Base-by-base conservation (phyloP, 2,888 invertebrate genomes). In the Rhingia rostrata region DNA sequence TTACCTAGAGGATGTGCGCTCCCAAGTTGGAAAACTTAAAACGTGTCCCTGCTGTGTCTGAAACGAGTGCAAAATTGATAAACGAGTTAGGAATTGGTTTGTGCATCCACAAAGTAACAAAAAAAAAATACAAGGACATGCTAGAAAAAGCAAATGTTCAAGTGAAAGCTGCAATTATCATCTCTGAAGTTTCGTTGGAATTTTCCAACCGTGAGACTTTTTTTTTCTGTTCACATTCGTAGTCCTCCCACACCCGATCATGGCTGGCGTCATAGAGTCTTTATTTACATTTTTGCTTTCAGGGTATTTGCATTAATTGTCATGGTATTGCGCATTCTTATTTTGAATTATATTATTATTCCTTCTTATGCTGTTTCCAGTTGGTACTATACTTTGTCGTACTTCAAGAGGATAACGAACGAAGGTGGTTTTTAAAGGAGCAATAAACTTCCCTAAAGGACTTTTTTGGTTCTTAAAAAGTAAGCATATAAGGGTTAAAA, bases 1-100 rank as follows among this genome's bases (percentile, higher is more conserved):
- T 91, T 67, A 47, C 39, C 63, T 75, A 30, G 54, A 53, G 45
- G 33, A 37, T 49, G 56, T 4, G 43, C 14, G 4, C 45, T 35
- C 4, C 35, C 3, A 22, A 22, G 22, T 22, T 10, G 53, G 35
- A 14, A 14, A 7, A 60, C 22, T 47, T 51, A 10, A 66, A 72
- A 4, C 22, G 30, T 4, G 2, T 49, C 33, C 30, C 12, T 47
- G 47, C 47, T 53, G 51, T 79, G 32, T 54, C 80, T 73, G 80
- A 61, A 74, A 67, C 30, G 61, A 73, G 33, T 51, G 37, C 39
- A 14, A 67, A 56, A 5, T n/a, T 45, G 32, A 53, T 32, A 53
- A 53, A 43, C 33, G 14, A 12, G 14, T 33, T n/a, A 10, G 39
- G n/a, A 41, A 58, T 37, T 47, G n/a, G 12, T 9, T 12, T 5